A percentile compares a stretch with the other conserved stretches of the same genome.
phyloP scores from a whole-genome alignment of 2,888 invertebrate genomes.

The Alloscopus bannaensis region DNA sequence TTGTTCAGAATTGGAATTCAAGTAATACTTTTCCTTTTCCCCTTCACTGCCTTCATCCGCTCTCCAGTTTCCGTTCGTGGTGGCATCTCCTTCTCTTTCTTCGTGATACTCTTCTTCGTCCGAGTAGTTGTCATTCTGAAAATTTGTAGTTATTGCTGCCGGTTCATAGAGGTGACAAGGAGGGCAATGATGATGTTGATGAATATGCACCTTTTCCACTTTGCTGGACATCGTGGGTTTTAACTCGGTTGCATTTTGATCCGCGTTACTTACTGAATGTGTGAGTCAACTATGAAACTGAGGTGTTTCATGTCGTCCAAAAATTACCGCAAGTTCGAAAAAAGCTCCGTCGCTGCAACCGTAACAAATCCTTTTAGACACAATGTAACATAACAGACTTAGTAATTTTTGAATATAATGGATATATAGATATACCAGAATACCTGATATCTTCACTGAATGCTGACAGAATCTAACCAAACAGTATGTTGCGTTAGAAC shows the following conservation, averaged over 20 bases:
- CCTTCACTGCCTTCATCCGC: conserved; percentile 39
- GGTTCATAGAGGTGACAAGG: conserved; percentile 52
- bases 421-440: too few relatives aligned
- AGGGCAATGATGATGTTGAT: conserved; percentile 36
- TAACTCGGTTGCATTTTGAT: conserved; percentile 45
- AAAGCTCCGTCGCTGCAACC: conserved; percentile 47
- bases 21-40: conserved; percentile 37
- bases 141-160: conserved; percentile 13
- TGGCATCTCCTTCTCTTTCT: conserved; percentile 63
- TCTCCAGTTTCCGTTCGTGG: conserved; percentile 29
- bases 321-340: too few relatives aligned
- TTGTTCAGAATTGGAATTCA: conserved; percentile 25
- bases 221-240: conserved; percentile 44
- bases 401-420: too few relatives aligned
- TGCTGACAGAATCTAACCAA: too few relatives aligned
- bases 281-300: too few relatives aligned
- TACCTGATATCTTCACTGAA: too few relatives aligned
- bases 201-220: conserved; percentile 56
- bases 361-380: too few relatives aligned
- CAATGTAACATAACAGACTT: too few relatives aligned
- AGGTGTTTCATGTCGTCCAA: too few relatives aligned
- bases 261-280: too few relatives aligned
- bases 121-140: conserved; percentile 28
- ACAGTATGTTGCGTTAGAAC: too few relatives aligned
- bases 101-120: conserved; percentile 53